Evolutionary conservation across 1,140 invertebrate genomes (phyloP).

Genomic region (Drosophila eugracilis): DNA sequence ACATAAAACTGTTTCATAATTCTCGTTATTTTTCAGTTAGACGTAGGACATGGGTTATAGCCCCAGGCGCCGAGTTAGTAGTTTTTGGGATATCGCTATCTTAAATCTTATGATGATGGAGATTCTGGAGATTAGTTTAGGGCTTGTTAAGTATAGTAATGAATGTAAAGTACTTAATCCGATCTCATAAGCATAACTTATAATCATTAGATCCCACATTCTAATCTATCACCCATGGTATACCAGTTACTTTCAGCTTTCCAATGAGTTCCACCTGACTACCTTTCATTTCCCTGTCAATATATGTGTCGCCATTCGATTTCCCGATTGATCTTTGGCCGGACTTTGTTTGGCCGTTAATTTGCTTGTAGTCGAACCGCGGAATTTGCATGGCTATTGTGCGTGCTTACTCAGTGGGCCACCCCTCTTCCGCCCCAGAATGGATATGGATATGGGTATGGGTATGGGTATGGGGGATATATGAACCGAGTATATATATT

Average conservation of each 20-base stretch:
- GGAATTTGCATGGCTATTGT: conserved; percentile 75
- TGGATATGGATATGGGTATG: conserved; percentile 2
- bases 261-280: background rate
- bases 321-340: conserved; percentile 69
- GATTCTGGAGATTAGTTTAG: background rate
- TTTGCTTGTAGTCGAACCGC: conserved; percentile 56
- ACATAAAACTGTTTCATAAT: conserved; percentile 35
- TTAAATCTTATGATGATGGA: background rate
- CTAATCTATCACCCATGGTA: background rate
- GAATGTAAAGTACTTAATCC: too few relatives aligned
- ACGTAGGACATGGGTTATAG: background rate
- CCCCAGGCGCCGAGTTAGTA: conserved; percentile 22
- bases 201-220: background rate
- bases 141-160: too few relatives aligned
- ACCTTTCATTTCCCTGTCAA: conserved; percentile 17
- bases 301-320: conserved; percentile 20
- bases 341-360: conserved; percentile 63
- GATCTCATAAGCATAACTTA: too few relatives aligned
- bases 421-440: conserved; percentile 13
- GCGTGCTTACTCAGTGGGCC: conserved; percentile 42
- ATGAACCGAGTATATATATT: background rate
- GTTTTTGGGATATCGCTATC: background rate
- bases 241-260: background rate
- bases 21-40: conserved; percentile 8
- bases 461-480: too few relatives aligned